Base-by-base conservation (phyloP, 2,888 invertebrate genomes). In the Epinotia bilunana region DNA sequence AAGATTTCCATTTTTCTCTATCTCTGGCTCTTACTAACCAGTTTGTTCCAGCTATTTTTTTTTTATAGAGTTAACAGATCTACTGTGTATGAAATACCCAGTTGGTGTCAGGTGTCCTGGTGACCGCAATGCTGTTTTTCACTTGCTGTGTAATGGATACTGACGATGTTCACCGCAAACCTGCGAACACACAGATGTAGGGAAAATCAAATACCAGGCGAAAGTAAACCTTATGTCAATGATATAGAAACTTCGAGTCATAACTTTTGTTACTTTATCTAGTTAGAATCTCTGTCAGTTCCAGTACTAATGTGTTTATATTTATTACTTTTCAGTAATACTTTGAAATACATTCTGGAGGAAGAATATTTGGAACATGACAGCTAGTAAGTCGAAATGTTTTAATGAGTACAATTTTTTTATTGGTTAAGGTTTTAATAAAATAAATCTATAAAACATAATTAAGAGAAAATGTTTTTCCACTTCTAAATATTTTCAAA, bases 311-410 rank as follows among this genome's bases (percentile, higher is more conserved):
- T 53, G 53, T 53, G 53, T n/a, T n/a, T 53, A 53, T 57, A 33
- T 72, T 46, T 76, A 78, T 80, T 81, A 78, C 77, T 68, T 94
- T 95, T 79, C 93, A 97, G 97, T 84, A 95, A 95, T 23, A 94
- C 95, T 16, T 92, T 97, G 33, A 90, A 94, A 79, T 95, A 95
- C 82, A 94, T 97, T 46, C 91, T 97, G 83, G 95, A 97, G 84
- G 95, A 96, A 64, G 89, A 93, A 13, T 96, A 94, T 84, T 88
- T 97, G 71, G 98, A 97, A 88, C 96, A 97, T 81, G 98, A 98
- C 90, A 96, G 97, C 61, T 97, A 95, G 97, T 97, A 92, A 95
- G 96, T 96, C 84, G 88, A 90, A 88, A 85, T 88, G 65, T 18
- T 61, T 68, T 69, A 71, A 53, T 78, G 39, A 16, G 2, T 62